Base-by-base conservation (phyloP, 2,888 invertebrate species). In the Caenorhabditis plicata region DNA sequence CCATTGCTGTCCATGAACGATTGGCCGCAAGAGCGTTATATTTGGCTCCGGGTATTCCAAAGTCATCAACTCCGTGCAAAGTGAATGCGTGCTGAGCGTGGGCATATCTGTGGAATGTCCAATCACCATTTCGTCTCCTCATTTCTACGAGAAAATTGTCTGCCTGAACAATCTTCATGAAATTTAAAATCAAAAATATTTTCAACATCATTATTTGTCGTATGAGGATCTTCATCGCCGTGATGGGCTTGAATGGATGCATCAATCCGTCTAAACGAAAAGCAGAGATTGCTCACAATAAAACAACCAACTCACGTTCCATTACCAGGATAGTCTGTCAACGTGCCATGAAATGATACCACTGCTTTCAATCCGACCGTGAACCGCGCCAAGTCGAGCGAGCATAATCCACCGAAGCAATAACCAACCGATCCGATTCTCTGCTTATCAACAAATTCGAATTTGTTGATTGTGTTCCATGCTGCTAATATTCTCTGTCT, bases 321-420 rank as follows among this genome's bases (percentile, higher is more conserved):
- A 7, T 29, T 29, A 8, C 11, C 29, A 29, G 7, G 29, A 29
- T 29, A 29, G 11, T 8, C 7, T 8, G 8, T 8, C 32, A 35
- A 23, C 7, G 74, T 66, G 25, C 77, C 77, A 54, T 77, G 77
- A 46, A 73, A 77, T 20, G 75, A 75, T 4, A 77, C 75, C 27
- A 66, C 75, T 11, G 63, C 67, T 9, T 55, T 45, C 15, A 73
- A 32, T 4, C 57, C 60, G 1, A 54, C 32, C 19, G 69, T 54
- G 35, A 62, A 63, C 32, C 77, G 49, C 8, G 74, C 74, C 32
- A 78, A 40, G 31, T 77, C 77, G n/a, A 77, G 43, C 4, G 65
- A 67, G 50, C 75, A 74, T 20, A 72, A 40, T 5, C 78, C 78
- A 4, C 78, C 78, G 53, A 78, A 77, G 52, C 78, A 78, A 46